phyloP scores from a whole-genome alignment of 2,113 vertebrate genomes.

The Tetrao urogallus region DNA sequence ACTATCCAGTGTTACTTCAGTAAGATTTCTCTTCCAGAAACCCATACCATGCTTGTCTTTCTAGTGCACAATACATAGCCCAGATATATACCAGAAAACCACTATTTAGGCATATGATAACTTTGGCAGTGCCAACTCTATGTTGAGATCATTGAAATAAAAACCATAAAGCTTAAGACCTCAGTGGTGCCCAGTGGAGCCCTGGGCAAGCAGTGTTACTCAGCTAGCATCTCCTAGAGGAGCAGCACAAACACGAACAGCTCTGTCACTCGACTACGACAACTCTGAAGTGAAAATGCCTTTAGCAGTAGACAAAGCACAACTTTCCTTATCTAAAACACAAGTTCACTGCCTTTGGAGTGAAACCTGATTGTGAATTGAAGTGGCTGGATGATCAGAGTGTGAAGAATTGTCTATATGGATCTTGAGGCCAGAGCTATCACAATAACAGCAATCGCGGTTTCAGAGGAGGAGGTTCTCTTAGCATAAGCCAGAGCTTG shows the following conservation, averaged over 20 bases:
- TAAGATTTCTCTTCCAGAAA: background rate
- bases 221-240: background rate
- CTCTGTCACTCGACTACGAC: background rate
- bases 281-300: background rate
- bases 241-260: background rate
- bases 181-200: background rate
- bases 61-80: accelerated
- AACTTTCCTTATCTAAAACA: background rate
- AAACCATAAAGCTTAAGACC: background rate
- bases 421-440: background rate
- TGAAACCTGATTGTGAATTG: background rate
- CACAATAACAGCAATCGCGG: accelerated
- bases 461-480: background rate
- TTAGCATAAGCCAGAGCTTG: background rate
- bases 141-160: background rate
- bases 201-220: background rate
- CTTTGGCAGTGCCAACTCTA: background rate
- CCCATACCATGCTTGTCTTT: accelerated
- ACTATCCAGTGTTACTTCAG: background rate
- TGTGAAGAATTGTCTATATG: background rate
- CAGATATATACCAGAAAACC: background rate
- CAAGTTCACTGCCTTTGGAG: background rate
- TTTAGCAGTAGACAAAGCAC: background rate
- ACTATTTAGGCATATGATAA: background rate
- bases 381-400: background rate